Conservation (phyloP, 2,113 vertebrate genomes). For the Percina caprodes region DNA sequence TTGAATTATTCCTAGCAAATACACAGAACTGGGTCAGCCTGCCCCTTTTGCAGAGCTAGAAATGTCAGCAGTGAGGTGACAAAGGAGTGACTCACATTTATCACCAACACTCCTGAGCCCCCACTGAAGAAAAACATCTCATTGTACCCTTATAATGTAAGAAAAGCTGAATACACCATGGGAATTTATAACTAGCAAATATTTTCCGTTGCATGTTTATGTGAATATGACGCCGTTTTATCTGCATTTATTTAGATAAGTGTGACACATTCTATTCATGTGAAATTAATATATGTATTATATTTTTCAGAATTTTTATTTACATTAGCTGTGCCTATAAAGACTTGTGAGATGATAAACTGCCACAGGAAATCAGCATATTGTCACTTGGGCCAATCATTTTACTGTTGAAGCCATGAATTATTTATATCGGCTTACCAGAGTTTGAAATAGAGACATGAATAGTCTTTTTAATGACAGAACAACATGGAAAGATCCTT, state of each 20-base stretch:
- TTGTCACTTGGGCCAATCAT: constrained; percentile 53
- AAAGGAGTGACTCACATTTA: constrained; percentile 23
- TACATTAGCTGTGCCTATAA: constrained; percentile 17
- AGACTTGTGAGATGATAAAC: constrained; percentile 51
- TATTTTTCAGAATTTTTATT: constrained; percentile 53
- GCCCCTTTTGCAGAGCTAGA: constrained; percentile 1
- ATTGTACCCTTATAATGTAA: not conserved
- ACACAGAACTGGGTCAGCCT: constrained; percentile 18
- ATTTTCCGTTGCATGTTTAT: constrained; percentile 18
- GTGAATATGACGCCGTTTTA: not conserved
- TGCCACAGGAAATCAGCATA: constrained; percentile 49
- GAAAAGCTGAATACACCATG: not conserved
- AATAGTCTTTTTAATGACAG: constrained; percentile 62
- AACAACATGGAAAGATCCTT: constrained; percentile 54
- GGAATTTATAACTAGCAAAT: not conserved
- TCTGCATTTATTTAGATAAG: constrained; percentile 46
- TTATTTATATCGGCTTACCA: constrained; percentile 55
- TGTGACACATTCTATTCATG: constrained; percentile 21
- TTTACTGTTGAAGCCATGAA: constrained; percentile 60
- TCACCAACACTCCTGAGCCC: not conserved
- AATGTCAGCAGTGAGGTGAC: not conserved
- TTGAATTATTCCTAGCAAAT: constrained; percentile 26
- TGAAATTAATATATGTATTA: constrained; percentile 50
- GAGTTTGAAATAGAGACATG: constrained; percentile 58
- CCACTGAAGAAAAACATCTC: constrained; percentile 2